A percentile compares a stretch with the other conserved stretches of the same genome.
phyloP scores from a whole-genome alignment of 2,797 vertebrate genomes.

The Bovichtus variegatus region DNA sequence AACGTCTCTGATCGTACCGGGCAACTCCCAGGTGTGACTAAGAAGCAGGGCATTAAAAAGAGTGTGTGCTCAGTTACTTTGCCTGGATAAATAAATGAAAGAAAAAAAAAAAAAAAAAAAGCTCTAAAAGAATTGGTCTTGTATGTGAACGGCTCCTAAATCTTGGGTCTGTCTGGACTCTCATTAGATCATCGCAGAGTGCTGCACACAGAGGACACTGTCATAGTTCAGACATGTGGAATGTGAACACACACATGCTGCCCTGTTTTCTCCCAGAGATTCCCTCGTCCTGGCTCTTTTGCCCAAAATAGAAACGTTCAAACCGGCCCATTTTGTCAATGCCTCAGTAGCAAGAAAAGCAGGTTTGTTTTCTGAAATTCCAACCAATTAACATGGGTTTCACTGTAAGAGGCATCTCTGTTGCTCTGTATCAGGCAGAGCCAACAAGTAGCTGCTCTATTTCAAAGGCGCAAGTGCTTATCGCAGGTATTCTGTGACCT shows the following conservation, averaged over 20 bases:
- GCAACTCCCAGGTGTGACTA: conserved; percentile 46
- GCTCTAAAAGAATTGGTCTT: conserved; percentile 23
- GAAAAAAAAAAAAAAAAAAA: neutral
- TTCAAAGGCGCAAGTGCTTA: conserved; percentile 20
- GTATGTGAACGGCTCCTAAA: conserved; percentile 34
- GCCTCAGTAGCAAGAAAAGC: conserved; percentile 89
- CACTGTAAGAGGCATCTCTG: conserved; percentile 47
- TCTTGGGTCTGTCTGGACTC: conserved; percentile 83
- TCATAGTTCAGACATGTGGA: conserved; percentile 92
- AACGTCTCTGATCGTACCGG: neutral
- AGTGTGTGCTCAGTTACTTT: conserved; percentile 40
- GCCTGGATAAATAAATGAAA: conserved; percentile 52
- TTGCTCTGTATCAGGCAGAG: conserved; percentile 51
- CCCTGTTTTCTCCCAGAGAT: conserved; percentile 89
- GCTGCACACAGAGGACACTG: conserved; percentile 89
- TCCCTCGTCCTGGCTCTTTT: conserved; percentile 83
- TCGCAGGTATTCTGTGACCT: conserved; percentile 48
- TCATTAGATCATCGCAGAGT: conserved; percentile 92
- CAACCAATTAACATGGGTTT: conserved; percentile 80
- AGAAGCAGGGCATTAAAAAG: conserved; percentile 39
- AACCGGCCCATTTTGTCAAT: conserved; percentile 84
- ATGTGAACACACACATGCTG: conserved; percentile 89
- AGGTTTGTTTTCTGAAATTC: conserved; percentile 89
- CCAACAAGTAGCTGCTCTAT: conserved; percentile 58
- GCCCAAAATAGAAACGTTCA: conserved; percentile 91